These are phyloP conservation scores for Callyntrura guangdongensis DNA, from an alignment of 2,888 invertebrate species.

Conservation along the genomic window DNA sequence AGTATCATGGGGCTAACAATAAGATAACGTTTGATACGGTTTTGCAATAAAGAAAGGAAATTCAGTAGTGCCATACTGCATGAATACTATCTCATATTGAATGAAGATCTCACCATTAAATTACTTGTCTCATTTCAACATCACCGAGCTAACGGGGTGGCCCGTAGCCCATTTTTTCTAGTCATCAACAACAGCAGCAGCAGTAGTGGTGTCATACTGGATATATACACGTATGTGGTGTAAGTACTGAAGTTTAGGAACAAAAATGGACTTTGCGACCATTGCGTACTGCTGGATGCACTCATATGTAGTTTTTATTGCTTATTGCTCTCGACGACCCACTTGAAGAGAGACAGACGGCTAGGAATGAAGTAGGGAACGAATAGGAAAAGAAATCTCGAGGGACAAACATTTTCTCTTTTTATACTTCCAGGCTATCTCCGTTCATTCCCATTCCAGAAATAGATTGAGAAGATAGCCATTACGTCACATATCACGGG, in stretches of 20 bases:
- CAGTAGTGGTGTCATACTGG: background rate
- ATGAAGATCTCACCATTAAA: slow-evolving; percentile 51
- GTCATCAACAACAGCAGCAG: background rate
- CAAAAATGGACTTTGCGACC: no score
- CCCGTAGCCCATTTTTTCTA: slow-evolving; percentile 9
- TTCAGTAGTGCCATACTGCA: background rate
- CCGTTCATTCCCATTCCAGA: slow-evolving; percentile 64
- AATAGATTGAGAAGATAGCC: slow-evolving; percentile 43
- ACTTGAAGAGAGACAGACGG: background rate
- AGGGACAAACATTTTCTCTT: slow-evolving; percentile 50
- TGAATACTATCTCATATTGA: slow-evolving; percentile 25
- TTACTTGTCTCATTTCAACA: slow-evolving; percentile 60
- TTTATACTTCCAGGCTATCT: slow-evolving; percentile 61
- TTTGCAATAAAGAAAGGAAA: background rate
- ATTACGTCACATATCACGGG: background rate
- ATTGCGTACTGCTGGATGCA: slow-evolving; percentile 18
- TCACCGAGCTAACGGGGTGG: background rate
- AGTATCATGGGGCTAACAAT: background rate
- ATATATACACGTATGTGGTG: background rate
- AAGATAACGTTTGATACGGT: slow-evolving; percentile 21
- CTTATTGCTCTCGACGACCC: background rate
- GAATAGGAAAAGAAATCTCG: slow-evolving; percentile 52
- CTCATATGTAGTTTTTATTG: background rate
- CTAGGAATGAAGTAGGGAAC: background rate
- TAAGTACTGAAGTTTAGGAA: slow-evolving; percentile 4